A percentile compares a stretch with the other conserved stretches of the same genome.
Conservation (phyloP, 2,113 vertebrate genomes). For the Ictalurus furcatus region DNA sequence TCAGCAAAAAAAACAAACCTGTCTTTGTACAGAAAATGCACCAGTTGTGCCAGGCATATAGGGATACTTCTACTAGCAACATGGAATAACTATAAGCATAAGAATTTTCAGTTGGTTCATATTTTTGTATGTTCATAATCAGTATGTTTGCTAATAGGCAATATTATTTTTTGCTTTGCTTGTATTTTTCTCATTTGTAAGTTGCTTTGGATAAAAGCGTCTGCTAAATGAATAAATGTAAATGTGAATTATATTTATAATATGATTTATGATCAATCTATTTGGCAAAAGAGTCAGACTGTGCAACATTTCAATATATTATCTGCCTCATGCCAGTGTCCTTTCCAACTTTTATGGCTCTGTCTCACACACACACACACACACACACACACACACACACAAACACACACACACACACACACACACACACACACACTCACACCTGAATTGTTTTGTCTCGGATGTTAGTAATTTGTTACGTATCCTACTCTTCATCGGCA, state of each 20-base stretch:
- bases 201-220: no score
- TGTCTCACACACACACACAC: not conserved
- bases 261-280: not conserved
- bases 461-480: no score
- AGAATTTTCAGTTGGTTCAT: not conserved
- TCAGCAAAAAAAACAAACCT: not conserved
- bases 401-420: no score
- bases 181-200: no score
- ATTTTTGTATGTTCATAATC: not conserved
- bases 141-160: not conserved
- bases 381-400: not conserved
- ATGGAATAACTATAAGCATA: not conserved
- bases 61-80: not conserved
- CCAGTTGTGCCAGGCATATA: not conserved
- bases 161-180: no score
- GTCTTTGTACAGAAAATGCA: not conserved
- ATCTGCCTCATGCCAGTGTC: not conserved
- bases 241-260: no score
- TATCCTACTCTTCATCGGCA: no score
- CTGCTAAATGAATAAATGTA: no score
- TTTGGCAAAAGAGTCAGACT: not conserved
- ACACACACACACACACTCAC: no score
- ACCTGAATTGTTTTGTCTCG: no score
- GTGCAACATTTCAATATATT: not conserved
- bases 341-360: not conserved